Percentiles rank a stretch among this genome's conserved stretches.
Evolutionary conservation across 2,888 invertebrate genomes (phyloP).

Genomic region (Drosophila macrospina): DNA sequence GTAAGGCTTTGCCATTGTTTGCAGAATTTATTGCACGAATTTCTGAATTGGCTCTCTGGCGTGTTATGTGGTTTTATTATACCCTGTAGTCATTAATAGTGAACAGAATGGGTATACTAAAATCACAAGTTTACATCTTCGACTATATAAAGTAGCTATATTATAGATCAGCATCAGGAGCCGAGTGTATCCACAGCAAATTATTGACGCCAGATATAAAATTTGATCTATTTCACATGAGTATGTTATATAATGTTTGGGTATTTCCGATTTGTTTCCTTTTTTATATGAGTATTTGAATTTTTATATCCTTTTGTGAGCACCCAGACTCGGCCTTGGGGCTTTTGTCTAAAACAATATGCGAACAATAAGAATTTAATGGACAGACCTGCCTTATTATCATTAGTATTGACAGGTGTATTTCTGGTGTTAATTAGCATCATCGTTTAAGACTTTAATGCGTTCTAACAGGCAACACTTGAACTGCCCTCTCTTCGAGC

Average conservation of each 20-base stretch:
- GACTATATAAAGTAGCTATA: not conserved
- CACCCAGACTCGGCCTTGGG: slow-evolving; percentile 57
- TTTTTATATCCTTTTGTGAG: slow-evolving; percentile 30
- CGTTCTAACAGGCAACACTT: not conserved
- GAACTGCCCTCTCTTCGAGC: not conserved
- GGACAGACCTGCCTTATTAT: slow-evolving; percentile 26
- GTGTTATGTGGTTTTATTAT: slow-evolving; percentile 67
- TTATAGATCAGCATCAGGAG: slow-evolving; percentile 1
- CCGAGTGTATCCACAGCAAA: not conserved
- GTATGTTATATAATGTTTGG: not conserved
- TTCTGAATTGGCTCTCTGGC: slow-evolving; percentile 76
- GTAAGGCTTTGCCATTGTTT: slow-evolving; percentile 70
- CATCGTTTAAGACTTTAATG: slow-evolving; percentile 11
- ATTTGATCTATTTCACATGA: not conserved
- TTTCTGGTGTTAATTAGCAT: slow-evolving; percentile 63
- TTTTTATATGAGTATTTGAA: slow-evolving; percentile 1
- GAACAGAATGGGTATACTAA: slow-evolving; percentile 13
- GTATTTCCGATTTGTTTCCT: not conserved
- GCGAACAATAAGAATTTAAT: slow-evolving; percentile 58
- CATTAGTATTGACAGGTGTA: slow-evolving; percentile 34
- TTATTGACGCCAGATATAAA: not conserved
- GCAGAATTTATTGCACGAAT: slow-evolving; percentile 78
- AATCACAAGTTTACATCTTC: not conserved
- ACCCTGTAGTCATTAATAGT: slow-evolving; percentile 20
- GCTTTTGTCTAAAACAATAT: slow-evolving; percentile 67